Base-by-base conservation (phyloP, 64 coral and sea anemone species). In the Stichodactyla mertensii region DNA sequence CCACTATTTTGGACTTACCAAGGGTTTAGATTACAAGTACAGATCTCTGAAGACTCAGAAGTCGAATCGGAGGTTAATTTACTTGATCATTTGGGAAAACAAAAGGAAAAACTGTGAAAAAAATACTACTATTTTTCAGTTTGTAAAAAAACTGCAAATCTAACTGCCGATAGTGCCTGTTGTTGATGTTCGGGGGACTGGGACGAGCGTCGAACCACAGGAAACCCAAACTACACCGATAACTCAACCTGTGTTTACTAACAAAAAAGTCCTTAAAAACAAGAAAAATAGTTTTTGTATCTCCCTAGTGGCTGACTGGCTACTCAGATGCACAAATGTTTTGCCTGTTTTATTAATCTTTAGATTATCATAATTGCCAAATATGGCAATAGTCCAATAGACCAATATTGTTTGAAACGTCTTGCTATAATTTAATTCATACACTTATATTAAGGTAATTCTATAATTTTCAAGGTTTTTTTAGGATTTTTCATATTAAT, bases 101-200 rank as follows among this genome's bases (percentile, higher is more conserved):
- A n/a, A 77, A 26, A 74, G 55, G 45, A 12, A 71, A 54, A 51
- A 70, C 53, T 51, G 6, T 6, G 4, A 4, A 56, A 7, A 13
- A 77, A 77, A 26, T 81, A 16, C 51, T 81, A 81, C 78, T 26
- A 81, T 8, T 53, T 52, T 55, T 20, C 36, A 81, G 78, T 81
- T 71, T 55, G 18, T 52, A 19, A 20, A 22, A 28, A 85, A 85
- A 28, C 60, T 84, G 82, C 18, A 85, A 85, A 64, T 51, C 83
- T 64, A 85, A 85, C 82, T 59, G 82, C 55, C 83, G 83, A 52
- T 66, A n/a, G 1, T 13, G 62, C 62, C 83, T 85, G 83, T 85
- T 85, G 24, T 61, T 85, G 83, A 85, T 85, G 83, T 36, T 23
- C 31, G 26, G 52, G 15, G 56, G 83, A 13, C 24, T 85, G 83